Conservation (phyloP, 1,140 invertebrate genomes). For the Penaeus indicus region DNA sequence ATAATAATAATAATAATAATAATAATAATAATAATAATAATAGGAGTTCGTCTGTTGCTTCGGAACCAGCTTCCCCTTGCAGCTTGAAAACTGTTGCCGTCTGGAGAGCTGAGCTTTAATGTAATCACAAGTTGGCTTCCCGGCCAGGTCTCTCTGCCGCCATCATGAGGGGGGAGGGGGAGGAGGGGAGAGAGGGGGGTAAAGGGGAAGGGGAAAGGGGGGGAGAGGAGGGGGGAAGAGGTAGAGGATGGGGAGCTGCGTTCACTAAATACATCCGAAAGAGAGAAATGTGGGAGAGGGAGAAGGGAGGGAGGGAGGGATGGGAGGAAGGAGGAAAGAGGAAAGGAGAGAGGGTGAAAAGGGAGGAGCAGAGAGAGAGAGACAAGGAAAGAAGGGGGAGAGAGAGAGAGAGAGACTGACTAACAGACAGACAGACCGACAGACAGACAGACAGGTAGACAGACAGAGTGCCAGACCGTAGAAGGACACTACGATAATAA, state of each 20-base stretch:
- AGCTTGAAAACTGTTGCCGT: too few species aligned
- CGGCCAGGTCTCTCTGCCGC: too few species aligned
- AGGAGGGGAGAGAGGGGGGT: too few species aligned
- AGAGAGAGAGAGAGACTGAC: conserved; percentile 38
- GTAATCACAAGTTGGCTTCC: too few species aligned
- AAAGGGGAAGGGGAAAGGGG: too few species aligned
- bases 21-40: too few species aligned
- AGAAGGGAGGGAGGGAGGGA: not conserved
- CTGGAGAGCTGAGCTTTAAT: too few species aligned
- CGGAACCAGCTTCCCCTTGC: too few species aligned
- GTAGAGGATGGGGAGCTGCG: not conserved
- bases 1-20: too few species aligned
- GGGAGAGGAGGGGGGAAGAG: not conserved
- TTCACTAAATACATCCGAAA: not conserved
- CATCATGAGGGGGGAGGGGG: too few species aligned
- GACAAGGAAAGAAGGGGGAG: conserved; percentile 30
- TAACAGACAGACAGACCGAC: conserved; percentile 4
- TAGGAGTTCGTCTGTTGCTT: too few species aligned
- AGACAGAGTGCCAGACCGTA: too few species aligned
- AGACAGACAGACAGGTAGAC: not conserved
- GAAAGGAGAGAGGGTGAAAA: conserved; percentile 64
- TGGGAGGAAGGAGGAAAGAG: not conserved
- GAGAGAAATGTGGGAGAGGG: conserved; percentile 1
- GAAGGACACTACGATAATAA: not conserved
- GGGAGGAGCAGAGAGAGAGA: conserved; percentile 54